Evolutionary conservation across 64 coral and sea anemone species (phyloP).

Genomic region (Porites lutea): DNA sequence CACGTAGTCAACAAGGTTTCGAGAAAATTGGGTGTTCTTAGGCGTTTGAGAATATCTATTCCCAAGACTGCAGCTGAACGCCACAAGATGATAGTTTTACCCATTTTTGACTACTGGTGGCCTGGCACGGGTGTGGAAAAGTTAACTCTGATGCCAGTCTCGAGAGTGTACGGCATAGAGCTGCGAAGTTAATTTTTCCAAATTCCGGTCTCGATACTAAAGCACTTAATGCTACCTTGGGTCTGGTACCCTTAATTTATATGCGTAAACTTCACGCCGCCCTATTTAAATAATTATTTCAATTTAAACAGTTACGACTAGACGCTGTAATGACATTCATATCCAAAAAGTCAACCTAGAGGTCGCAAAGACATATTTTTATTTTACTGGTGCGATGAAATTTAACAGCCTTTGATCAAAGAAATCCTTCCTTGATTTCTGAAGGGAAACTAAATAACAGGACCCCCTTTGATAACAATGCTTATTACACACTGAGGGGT

Average conservation of each 20-base stretch:
- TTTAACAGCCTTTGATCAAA: not conserved
- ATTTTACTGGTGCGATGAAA: not conserved
- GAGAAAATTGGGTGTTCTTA: not conserved
- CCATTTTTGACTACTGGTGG: not conserved
- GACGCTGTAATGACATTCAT: not conserved
- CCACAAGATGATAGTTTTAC: not conserved
- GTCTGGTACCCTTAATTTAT: no score
- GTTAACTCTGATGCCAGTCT: not conserved
- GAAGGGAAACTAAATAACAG: no score
- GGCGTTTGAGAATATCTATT: not conserved
- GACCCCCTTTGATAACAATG: no score
- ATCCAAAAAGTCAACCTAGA: not conserved
- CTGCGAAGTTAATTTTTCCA: no score
- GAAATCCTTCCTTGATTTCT: no score
- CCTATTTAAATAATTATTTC: not conserved
- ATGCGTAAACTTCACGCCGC: no score
- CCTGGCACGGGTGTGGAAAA: constrained; percentile 3
- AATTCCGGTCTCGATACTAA: no score
- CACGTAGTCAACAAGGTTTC: not conserved
- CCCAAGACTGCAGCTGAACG: not conserved
- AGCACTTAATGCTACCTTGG: no score
- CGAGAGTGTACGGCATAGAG: no score
- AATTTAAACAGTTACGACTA: not conserved
- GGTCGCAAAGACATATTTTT: not conserved
- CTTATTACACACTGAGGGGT: no score